Evolutionary conservation across 2,797 vertebrate genomes (phyloP).

Genomic region (Cercopithecus diana): DNA sequence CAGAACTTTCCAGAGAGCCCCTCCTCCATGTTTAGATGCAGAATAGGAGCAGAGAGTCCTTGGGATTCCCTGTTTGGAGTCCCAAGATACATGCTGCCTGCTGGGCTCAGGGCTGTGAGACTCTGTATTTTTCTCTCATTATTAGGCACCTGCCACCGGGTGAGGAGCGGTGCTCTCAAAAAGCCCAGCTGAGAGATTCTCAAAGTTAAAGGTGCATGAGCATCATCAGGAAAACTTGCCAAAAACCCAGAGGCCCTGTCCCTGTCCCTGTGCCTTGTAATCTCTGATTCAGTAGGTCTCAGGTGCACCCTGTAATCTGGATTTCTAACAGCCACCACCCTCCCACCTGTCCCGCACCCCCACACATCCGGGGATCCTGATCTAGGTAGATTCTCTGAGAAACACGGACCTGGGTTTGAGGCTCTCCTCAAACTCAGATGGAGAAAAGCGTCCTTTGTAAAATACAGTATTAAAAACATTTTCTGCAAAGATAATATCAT

Average conservation of each 20-base stretch:
- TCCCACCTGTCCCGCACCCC: fast-evolving
- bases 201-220: background rate
- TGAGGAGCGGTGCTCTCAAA: background rate
- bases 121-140: background rate
- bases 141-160: background rate
- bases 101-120: background rate
- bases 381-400: background rate
- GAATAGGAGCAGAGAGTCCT: background rate
- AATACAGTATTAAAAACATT: background rate
- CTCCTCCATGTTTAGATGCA: fast-evolving
- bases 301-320: background rate
- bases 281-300: background rate
- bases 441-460: background rate
- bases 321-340: background rate
- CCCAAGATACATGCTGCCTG: fast-evolving
- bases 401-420: background rate
- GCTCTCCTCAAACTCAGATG: background rate
- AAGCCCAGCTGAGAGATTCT: background rate
- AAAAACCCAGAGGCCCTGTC: background rate
- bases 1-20: background rate
- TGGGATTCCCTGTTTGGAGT: background rate
- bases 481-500: background rate
- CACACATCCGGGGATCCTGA: background rate
- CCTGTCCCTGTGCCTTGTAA: background rate
- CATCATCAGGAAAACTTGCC: background rate